Conservation (phyloP, 2,113 vertebrate species). For the Copsychus sechellarum region DNA sequence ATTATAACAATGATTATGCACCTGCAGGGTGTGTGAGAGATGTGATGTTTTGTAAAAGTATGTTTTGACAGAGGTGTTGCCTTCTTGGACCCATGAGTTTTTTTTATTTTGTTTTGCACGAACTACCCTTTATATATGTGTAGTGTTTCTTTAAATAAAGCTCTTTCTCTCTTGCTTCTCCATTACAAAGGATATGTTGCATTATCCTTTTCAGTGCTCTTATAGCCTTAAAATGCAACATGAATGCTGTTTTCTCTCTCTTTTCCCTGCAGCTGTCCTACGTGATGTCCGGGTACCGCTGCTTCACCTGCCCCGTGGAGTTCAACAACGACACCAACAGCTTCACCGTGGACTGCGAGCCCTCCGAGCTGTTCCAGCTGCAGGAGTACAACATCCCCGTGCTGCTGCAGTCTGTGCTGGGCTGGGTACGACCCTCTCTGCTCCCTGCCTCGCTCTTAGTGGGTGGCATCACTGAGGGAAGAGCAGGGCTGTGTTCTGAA, state of each 20-base stretch:
- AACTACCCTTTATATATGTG: no score
- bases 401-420: slow-evolving; percentile 84
- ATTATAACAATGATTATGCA: no score
- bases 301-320: slow-evolving; percentile 97
- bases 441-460: neutral
- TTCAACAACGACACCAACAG: slow-evolving; percentile 97
- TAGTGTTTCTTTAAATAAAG: no score
- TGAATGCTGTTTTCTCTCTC: neutral
- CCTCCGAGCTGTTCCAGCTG: slow-evolving; percentile 91
- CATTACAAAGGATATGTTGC: no score
- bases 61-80: no score
- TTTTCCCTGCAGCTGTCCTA: slow-evolving; percentile 85
- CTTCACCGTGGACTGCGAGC: slow-evolving; percentile 95
- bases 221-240: no score
- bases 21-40: no score
- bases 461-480: neutral
- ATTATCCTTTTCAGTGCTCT: no score
- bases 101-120: no score
- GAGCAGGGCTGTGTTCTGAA: neutral
- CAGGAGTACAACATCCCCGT: slow-evolving; percentile 89
- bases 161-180: no score
- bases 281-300: slow-evolving; percentile 91
- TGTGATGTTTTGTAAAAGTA: no score
- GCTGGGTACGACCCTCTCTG: slow-evolving; percentile 83
- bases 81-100: no score